Conservation (phyloP, 2,888 invertebrate genomes). For the Philereme transversata region DNA sequence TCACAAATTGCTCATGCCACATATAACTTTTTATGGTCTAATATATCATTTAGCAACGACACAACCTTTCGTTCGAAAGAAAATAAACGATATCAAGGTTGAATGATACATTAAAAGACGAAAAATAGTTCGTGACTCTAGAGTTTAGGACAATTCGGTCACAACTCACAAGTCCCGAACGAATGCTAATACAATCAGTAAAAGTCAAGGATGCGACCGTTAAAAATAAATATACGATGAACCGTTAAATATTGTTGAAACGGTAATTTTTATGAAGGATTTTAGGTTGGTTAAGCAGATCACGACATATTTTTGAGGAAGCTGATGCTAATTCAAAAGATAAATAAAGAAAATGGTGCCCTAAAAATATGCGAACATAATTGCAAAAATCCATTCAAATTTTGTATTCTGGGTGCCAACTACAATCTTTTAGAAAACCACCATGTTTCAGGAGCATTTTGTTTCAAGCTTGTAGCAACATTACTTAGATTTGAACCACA, state of each 20-base stretch:
- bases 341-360: slow-evolving; percentile 22
- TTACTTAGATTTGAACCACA: no score
- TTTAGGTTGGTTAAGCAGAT: slow-evolving; percentile 36
- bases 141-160: slow-evolving; percentile 59
- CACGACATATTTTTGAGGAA: slow-evolving; percentile 36
- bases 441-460: no score
- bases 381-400: slow-evolving; percentile 6
- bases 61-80: slow-evolving; percentile 38
- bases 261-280: slow-evolving; percentile 48
- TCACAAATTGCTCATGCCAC: slow-evolving; percentile 38
- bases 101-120: slow-evolving; percentile 54
- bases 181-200: slow-evolving; percentile 63
- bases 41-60: slow-evolving; percentile 45
- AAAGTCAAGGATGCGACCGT: slow-evolving; percentile 60
- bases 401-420: not conserved
- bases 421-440: no score
- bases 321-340: slow-evolving; percentile 33
- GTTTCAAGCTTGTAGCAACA: no score
- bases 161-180: slow-evolving; percentile 51
- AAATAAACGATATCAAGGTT: slow-evolving; percentile 54
- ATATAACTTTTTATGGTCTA: slow-evolving; percentile 41
- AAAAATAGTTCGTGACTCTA: slow-evolving; percentile 64
- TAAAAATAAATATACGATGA: slow-evolving; percentile 40
- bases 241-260: slow-evolving; percentile 44
- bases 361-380: slow-evolving; percentile 13